phyloP scores from a whole-genome alignment of 2,888 invertebrate genomes.

The Glaucopsyche alexis region DNA sequence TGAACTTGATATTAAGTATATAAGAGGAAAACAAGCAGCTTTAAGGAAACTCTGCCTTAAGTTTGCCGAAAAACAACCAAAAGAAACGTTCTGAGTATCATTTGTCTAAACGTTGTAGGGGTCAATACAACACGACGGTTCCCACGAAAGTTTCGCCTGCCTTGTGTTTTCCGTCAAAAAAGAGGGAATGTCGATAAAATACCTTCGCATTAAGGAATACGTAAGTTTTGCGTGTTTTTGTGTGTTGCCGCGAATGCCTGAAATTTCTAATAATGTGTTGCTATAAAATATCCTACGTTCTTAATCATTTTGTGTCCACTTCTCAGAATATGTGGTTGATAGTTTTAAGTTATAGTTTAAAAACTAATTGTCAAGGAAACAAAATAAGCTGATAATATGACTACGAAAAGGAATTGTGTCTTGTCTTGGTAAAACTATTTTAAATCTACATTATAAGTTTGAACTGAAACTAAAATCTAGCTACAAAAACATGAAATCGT shows the following conservation, averaged over 20 bases:
- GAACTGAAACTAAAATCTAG: not conserved
- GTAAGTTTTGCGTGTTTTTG: not conserved
- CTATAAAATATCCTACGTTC: not conserved
- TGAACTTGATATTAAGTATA: not conserved
- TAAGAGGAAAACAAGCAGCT: slow-evolving; percentile 23
- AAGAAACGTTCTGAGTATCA: slow-evolving; percentile 66
- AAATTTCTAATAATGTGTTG: slow-evolving; percentile 46
- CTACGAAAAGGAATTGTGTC: too few species aligned
- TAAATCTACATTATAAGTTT: too few species aligned
- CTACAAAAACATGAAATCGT: not conserved
- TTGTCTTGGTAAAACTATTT: too few species aligned
- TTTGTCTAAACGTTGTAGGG: slow-evolving; percentile 73
- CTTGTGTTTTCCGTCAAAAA: slow-evolving; percentile 12
- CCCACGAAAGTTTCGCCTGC: slow-evolving; percentile 61
- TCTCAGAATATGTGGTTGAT: not conserved
- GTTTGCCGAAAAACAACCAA: slow-evolving; percentile 54
- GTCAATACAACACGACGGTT: slow-evolving; percentile 70
- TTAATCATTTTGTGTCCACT: not conserved
- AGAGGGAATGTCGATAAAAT: slow-evolving; percentile 2
- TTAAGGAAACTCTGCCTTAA: slow-evolving; percentile 32
- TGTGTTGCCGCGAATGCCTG: slow-evolving; percentile 52
- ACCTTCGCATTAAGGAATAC: slow-evolving; percentile 16
- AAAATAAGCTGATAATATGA: too few species aligned
- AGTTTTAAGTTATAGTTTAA: too few species aligned
- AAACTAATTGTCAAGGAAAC: too few species aligned